Conservation (phyloP, 2,113 vertebrate genomes). For the Thymallus thymallus region DNA sequence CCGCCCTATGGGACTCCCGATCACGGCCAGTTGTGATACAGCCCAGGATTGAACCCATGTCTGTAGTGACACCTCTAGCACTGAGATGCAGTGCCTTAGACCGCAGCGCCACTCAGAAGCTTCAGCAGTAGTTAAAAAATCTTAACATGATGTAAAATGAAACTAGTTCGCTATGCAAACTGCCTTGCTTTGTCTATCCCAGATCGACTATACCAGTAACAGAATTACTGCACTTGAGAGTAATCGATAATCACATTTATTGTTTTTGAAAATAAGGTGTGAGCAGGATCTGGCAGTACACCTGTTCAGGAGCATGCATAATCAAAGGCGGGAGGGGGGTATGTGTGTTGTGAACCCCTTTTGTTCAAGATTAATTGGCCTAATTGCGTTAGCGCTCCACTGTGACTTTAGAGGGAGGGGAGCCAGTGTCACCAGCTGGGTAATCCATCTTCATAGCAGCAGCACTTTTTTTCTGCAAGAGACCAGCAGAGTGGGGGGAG, state of each 20-base stretch:
- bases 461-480: constrained; percentile 61
- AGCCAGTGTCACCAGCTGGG: constrained; percentile 64
- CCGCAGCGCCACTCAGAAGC: no score
- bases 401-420: constrained; percentile 57
- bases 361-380: constrained; percentile 74
- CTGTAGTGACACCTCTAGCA: no score
- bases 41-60: no score
- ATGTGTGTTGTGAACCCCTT: constrained; percentile 53
- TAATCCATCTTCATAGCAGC: constrained; percentile 80
- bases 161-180: no score
- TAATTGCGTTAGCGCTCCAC: constrained; percentile 74
- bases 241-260: background rate
- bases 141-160: no score
- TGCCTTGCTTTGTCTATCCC: no score
- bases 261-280: constrained; percentile 17
- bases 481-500: background rate
- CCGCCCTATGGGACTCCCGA: no score
- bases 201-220: no score
- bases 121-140: no score
- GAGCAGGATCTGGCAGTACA: constrained; percentile 27
- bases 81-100: no score
- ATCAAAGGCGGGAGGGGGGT: constrained; percentile 38
- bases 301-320: constrained; percentile 54
- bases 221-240: background rate
- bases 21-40: no score